A percentile compares a stretch with the other conserved stretches of the same genome.
These are phyloP conservation scores for Archivesica marissinica DNA, from an alignment of 1,140 invertebrate genomes.

Conservation along the genomic window DNA sequence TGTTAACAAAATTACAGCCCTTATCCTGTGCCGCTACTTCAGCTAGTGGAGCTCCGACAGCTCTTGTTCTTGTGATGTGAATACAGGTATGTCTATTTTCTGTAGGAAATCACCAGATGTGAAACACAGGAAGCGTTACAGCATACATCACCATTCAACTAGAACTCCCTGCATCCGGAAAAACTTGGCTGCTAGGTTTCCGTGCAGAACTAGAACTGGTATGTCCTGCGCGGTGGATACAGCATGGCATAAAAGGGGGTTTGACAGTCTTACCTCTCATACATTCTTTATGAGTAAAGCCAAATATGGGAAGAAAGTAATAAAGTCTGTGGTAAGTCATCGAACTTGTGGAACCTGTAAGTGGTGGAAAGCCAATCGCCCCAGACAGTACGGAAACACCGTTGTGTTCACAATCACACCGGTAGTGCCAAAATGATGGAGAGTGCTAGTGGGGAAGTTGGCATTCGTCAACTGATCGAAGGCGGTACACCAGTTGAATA, in stretches of 20 bases:
- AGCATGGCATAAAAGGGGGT: neutral
- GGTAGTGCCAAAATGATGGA: slow-evolving; percentile 58
- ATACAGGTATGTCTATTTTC: too few species aligned
- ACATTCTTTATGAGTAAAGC: slow-evolving; percentile 56
- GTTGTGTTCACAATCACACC: slow-evolving; percentile 31
- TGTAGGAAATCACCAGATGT: too few species aligned
- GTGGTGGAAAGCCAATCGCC: slow-evolving; percentile 39
- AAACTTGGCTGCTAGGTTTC: neutral
- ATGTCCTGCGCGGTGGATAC: too few species aligned
- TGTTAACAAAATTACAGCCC: too few species aligned
- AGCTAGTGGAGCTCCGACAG: too few species aligned
- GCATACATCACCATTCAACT: too few species aligned
- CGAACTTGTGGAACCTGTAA: slow-evolving; percentile 59
- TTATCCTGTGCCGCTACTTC: too few species aligned
- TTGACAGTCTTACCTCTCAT: neutral
- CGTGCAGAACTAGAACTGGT: neutral
- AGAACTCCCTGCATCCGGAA: too few species aligned
- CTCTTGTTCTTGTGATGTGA: too few species aligned
- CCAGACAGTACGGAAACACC: slow-evolving; percentile 8
- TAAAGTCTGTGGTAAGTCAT: slow-evolving; percentile 51
- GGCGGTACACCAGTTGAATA: slow-evolving; percentile 49
- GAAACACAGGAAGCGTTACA: too few species aligned
- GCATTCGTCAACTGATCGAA: slow-evolving; percentile 28
- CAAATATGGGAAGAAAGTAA: slow-evolving; percentile 56
- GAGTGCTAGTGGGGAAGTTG: slow-evolving; percentile 46